Evolutionary conservation across 2,113 vertebrate genomes (phyloP), one percentile per base, ranked within the genome.

Genomic region (Peromyscus californicus): DNA sequence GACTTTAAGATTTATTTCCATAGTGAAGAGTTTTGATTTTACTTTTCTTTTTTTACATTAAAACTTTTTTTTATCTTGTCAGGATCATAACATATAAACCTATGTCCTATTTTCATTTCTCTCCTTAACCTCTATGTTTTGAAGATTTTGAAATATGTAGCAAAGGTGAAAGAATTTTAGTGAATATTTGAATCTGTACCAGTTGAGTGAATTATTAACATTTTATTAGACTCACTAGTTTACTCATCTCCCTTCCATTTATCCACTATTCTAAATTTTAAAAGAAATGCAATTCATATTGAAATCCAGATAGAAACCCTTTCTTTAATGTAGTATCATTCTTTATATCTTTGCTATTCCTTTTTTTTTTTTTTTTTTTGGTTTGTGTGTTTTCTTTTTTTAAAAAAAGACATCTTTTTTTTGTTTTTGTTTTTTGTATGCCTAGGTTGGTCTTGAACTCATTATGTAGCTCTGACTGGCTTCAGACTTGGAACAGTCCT

Each of bases 141-240:
- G 42, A 96, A 93, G 78, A 75, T 33, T 93, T 96, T 92, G 39
- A 94, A 31, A 93, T n/a, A 65, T 65, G 39, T 31, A 91, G 19
- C 11, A 78, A 89, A 93, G 36, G 59, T 69, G 29, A 92, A 90
- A 88, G 51, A 89, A 54, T 94, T 97, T 97, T 89, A 65, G 42
- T 69, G 61, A 93, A 21, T 86, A 78, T 26, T 13, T 24, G 1
- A 54, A 33, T 42, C 26, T 39, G 39, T 29, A 69, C 84, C 8
- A 69, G 45, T 19, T 93, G 15, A 67, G 24, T 57, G 24, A 36
- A 31, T 59, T 63, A 9, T 67, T 51, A 67, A 54, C 13, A 65
- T 67, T 79, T 39, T 92, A 42, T 17, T 83, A 63, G 6, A 63
- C 59, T 84, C n/a, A 61, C 26, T 57, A 59, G 11, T 39, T 83